Evolutionary conservation across 2,797 vertebrate genomes (phyloP).

Genomic region (Labroides dimidiatus): DNA sequence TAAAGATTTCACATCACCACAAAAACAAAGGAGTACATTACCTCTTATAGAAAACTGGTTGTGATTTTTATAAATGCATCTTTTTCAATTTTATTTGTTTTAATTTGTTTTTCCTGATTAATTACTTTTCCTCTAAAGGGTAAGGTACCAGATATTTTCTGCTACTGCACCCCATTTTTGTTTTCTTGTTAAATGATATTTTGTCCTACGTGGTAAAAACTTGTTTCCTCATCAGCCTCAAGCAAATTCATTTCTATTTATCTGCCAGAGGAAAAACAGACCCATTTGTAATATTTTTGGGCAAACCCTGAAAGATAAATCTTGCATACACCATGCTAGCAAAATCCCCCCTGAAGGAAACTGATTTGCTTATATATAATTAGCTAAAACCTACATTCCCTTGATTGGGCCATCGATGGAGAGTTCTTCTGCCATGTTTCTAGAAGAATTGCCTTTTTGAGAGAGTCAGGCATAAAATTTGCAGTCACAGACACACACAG

Average conservation of each 20-base stretch:
- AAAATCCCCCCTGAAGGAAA: neutral
- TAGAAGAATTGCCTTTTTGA: neutral
- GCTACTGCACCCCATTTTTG: too few species aligned
- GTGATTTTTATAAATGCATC: too few species aligned
- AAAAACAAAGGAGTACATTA: too few species aligned
- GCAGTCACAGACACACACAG: conserved; percentile 49
- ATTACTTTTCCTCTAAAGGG: too few species aligned
- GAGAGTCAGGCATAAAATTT: conserved; percentile 51
- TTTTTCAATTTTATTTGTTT: too few species aligned
- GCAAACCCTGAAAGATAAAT: neutral
- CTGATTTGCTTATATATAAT: neutral
- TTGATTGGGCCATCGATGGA: conserved; percentile 10
- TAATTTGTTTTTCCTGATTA: too few species aligned
- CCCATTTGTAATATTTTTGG: conserved; percentile 8
- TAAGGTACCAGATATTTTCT: too few species aligned
- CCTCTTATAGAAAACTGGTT: too few species aligned
- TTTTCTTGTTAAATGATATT: too few species aligned
- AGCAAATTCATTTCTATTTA: neutral
- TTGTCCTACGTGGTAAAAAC: too few species aligned
- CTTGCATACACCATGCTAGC: neutral
- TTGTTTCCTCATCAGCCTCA: too few species aligned
- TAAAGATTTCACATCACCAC: too few species aligned
- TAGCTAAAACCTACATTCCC: neutral
- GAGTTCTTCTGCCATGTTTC: conserved; percentile 8
- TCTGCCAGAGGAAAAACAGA: neutral